Base-by-base conservation (phyloP, 2,797 vertebrate species). In the Darevskia nairensis region DNA sequence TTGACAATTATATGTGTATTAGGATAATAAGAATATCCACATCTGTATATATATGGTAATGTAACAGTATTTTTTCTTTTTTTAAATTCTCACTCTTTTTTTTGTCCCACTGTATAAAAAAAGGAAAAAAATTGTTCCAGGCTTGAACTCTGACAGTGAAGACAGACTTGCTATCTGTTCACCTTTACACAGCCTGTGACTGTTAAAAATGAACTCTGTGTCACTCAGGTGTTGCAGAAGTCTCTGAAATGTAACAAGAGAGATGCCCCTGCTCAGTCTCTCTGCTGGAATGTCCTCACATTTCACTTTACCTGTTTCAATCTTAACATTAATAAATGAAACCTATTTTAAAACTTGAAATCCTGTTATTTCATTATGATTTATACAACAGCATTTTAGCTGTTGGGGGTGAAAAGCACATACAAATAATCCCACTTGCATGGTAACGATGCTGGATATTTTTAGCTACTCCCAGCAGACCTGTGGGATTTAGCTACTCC, bases 401-500 rank as follows among this genome's bases (percentile, higher is more conserved):
- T 44, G 61, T 8, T 41, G 35, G 39, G 17, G 21, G 39, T 75
- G 64, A n/a, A 29, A 61, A 35, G 25, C 21, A 15, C 19, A 64
- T 2, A 64, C 32, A 41, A 27, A 29, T 44, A 25, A 81, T 27
- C 74, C 25, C 80, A 19, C 7, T 66, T 82, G 39, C 41, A 29
- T 27, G 9, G 19, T 21, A 29, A n/a, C 25, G 19, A 27, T 9
- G 15, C 41, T 68, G 44, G 35, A 21, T 41, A 13, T 32, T 29
- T 44, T 68, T 84, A 29, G 23, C 66, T 77, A 87, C 88, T n/a
- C 74, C 19, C 1, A 72, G n/a, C 76, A 44, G 86, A 2, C 8
- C 27, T 44, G 1, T 80, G 86, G 86, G 87, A 89, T 87, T 90
- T 61, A 80, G 85, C 84, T 41, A 93, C 39, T 41, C 4, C 39